Conservation (phyloP, 2,797 vertebrate genomes). For the Anomalospiza imberbis region DNA sequence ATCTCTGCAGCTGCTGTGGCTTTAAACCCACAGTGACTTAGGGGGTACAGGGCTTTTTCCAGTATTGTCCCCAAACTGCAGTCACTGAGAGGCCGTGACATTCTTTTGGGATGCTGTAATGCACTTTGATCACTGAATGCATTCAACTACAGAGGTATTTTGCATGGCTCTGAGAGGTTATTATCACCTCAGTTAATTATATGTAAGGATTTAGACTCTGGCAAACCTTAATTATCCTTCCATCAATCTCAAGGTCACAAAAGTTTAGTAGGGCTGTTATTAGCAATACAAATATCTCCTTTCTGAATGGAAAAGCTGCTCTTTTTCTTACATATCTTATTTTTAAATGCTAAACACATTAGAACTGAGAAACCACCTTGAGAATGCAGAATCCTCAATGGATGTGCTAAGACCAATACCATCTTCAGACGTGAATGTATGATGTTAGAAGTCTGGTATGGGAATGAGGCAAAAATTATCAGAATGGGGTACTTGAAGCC, state of each 20-base stretch:
- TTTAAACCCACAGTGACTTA: neutral
- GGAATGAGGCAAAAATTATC: neutral
- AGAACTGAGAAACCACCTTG: neutral
- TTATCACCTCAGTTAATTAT: constrained; percentile 50
- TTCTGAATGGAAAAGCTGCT: neutral
- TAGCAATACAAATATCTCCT: neutral
- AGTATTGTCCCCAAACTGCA: neutral
- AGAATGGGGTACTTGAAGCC: neutral
- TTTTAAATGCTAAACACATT: neutral
- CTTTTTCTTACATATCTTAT: neutral
- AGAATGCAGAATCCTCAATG: neutral
- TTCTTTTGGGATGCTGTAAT: constrained; percentile 33
- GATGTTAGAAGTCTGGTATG: neutral
- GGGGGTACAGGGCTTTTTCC: neutral
- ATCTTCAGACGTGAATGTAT: neutral
- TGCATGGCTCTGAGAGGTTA: neutral
- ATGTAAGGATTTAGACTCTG: neutral
- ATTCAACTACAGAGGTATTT: neutral
- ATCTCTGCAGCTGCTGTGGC: neutral
- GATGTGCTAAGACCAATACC: neutral
- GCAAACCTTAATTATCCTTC: constrained; percentile 14
- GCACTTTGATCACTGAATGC: neutral
- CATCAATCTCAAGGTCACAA: neutral
- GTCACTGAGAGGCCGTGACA: neutral
- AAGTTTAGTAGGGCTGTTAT: neutral